Percentiles rank a stretch among this genome's conserved stretches.
These are phyloP conservation scores for Drosophila conformis DNA, from an alignment of 2,888 invertebrate genomes.

Conservation along the genomic window DNA sequence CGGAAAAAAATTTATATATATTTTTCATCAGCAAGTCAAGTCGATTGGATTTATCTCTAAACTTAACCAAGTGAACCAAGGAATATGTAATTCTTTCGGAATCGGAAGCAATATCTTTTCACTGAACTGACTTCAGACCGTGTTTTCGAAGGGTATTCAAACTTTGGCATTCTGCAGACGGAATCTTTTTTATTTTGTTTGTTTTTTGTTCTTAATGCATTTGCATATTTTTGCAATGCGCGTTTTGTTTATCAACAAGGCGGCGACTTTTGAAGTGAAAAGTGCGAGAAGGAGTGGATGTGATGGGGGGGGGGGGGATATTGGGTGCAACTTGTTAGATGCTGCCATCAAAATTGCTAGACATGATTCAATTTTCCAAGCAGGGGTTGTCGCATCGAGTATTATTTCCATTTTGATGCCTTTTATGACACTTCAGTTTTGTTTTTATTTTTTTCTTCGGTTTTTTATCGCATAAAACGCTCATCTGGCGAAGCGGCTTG, in stretches of 20 bases:
- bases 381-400: slow-evolving; percentile 1
- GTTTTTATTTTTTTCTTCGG: slow-evolving; percentile 38
- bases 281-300: background rate
- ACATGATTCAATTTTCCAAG: slow-evolving; percentile 64
- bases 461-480: slow-evolving; percentile 57
- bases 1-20: too few species aligned
- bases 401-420: slow-evolving; percentile 76
- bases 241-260: slow-evolving; percentile 66
- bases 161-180: background rate
- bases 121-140: background rate
- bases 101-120: too few species aligned
- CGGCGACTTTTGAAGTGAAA: slow-evolving; percentile 54
- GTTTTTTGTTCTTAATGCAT: slow-evolving; percentile 18
- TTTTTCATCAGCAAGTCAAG: too few species aligned
- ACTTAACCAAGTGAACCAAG: too few species aligned
- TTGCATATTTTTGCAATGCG: slow-evolving; percentile 44
- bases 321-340: slow-evolving; percentile 59
- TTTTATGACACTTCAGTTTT: slow-evolving; percentile 75
- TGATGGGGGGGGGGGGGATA: background rate
- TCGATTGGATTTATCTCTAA: too few species aligned
- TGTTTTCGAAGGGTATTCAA: background rate
- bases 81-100: too few species aligned
- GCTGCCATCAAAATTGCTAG: slow-evolving; percentile 68
- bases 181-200: too few species aligned
- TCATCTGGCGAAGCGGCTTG: slow-evolving; percentile 46